Conservation (phyloP, 2,888 invertebrate genomes). For the Palloptera scutellata region DNA sequence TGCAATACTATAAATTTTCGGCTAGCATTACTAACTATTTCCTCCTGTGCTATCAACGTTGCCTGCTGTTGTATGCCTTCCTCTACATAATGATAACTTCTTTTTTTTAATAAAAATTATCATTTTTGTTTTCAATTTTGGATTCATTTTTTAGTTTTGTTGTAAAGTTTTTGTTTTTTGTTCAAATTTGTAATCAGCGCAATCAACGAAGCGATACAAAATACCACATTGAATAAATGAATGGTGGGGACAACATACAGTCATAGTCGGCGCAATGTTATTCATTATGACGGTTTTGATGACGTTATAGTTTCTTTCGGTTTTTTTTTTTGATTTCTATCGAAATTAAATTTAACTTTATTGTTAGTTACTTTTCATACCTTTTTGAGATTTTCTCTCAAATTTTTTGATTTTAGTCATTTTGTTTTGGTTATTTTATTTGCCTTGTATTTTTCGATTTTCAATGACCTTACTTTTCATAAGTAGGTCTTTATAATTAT, state of each 20-base stretch:
- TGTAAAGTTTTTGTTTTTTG: background rate
- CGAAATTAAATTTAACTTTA: background rate
- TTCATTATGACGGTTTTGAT: background rate
- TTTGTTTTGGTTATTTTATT: constrained; percentile 7
- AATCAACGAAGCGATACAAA: constrained; percentile 1
- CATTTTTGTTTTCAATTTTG: background rate
- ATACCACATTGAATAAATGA: too few species aligned
- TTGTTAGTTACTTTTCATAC: background rate
- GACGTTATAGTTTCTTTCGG: background rate
- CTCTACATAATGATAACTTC: too few species aligned
- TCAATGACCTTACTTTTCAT: background rate
- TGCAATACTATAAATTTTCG: background rate
- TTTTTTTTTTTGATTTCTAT: background rate
- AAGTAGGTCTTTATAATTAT: too few species aligned
- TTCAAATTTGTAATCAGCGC: background rate
- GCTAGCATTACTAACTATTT: background rate
- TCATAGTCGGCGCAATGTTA: background rate
- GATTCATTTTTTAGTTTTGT: background rate
- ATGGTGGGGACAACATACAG: too few species aligned
- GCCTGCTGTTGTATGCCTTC: too few species aligned
- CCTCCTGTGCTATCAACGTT: background rate
- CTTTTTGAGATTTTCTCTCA: background rate
- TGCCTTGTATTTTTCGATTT: constrained; percentile 12
- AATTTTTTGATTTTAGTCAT: constrained; percentile 20
- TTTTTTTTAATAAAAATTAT: background rate